phyloP scores from a whole-genome alignment of 2,797 vertebrate genomes.

The Leucoraja ocellata region DNA sequence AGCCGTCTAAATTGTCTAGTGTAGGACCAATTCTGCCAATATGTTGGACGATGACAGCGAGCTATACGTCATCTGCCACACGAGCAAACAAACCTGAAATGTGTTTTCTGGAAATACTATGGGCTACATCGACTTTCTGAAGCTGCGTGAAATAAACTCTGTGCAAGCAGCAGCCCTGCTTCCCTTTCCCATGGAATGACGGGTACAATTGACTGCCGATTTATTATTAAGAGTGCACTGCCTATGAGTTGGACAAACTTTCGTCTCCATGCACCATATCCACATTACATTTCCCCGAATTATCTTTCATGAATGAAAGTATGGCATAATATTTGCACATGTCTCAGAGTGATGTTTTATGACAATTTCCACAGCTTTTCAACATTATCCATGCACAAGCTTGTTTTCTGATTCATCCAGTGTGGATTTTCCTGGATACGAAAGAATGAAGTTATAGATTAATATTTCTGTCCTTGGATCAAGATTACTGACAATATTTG shows the following conservation, averaged over 20 bases:
- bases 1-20: too few species aligned
- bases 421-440: neutral
- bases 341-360: neutral
- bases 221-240: neutral
- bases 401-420: neutral
- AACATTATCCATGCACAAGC: neutral
- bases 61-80: too few species aligned
- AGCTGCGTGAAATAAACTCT: neutral
- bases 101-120: neutral
- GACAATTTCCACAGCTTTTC: neutral
- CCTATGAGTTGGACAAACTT: neutral
- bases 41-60: too few species aligned
- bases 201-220: neutral
- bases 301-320: neutral
- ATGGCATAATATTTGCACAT: neutral
- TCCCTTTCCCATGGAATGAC: neutral
- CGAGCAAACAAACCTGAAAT: neutral
- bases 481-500: neutral
- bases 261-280: neutral
- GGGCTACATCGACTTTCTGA: neutral
- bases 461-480: neutral
- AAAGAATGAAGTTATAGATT: neutral
- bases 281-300: neutral
- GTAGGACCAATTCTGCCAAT: too few species aligned
- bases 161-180: neutral